Base-by-base conservation (phyloP, 2,113 vertebrate genomes). In the Oncorhynchus clarkii region DNA sequence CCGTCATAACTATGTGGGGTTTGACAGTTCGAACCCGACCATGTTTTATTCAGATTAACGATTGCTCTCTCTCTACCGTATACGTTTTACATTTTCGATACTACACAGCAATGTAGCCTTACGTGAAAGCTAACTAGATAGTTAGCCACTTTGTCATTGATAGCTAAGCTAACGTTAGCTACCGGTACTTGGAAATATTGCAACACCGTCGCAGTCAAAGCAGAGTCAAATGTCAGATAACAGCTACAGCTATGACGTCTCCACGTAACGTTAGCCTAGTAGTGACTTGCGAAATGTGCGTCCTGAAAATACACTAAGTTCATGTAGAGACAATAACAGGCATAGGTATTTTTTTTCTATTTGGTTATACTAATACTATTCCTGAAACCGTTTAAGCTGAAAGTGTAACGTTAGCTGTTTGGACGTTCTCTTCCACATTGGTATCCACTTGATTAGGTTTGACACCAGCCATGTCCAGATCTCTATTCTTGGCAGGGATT, bases 401-500 rank as follows among this genome's bases (percentile, higher is more conserved):
- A 57, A 57, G 18, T 20, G 20, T 6, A 6, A 8, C 54, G 39
- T 45, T 45, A 45, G 39, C 39, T 11, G 39, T 45, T 45, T 45
- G 39, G 2, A 12, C 9, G 2, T 45, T 45, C 39, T 11, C 39
- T 12, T 45, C 39, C 13, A 57, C 54, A 20, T 57, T 57, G 54
- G 54, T 57, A 5, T 18, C 20, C 14, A 57, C 54, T 20, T 57
- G 54, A 57, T 20, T 18, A 57, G 3, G 54, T 57, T 57, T 5
- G 13, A 20, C 20, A 57, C 18, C 8, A 67, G 27, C 1, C 65
- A 26, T 29, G 14, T 27, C 6, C 65, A 9, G 24, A 12, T 12
- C 29, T 24, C 34, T 78, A 72, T 75, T 74, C 45, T 75, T 64
- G 29, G 20, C 20, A 78, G 7, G 65, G 76, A 78, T 82, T 72